A percentile compares a stretch with the other conserved stretches of the same genome.
Evolutionary conservation across 2,113 vertebrate species (phyloP).

Genomic region (Leucosticte australis): DNA sequence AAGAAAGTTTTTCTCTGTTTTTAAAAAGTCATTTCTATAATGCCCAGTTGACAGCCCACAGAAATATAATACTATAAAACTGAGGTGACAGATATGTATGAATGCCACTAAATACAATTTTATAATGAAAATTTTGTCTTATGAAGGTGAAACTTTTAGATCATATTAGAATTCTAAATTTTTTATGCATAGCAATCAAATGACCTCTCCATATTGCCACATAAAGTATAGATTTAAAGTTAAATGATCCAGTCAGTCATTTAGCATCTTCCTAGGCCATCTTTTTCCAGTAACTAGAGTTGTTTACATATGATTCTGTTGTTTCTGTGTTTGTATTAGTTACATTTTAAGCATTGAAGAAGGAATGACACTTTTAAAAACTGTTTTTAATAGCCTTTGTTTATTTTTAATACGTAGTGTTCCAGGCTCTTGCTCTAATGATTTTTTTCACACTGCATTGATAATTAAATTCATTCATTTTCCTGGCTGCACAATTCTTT

Average conservation of each 20-base stretch:
- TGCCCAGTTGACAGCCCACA: background rate
- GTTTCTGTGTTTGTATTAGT: constrained; percentile 74
- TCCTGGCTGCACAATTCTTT: constrained; percentile 79
- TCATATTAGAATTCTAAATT: constrained; percentile 77
- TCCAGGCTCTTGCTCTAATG: constrained; percentile 83
- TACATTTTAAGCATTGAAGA: constrained; percentile 72
- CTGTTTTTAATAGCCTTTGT: constrained; percentile 81
- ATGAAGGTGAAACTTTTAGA: constrained; percentile 80
- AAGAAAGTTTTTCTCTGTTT: background rate
- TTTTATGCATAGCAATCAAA: constrained; percentile 76
- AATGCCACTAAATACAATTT: constrained; percentile 68
- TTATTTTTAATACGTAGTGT: constrained; percentile 81
- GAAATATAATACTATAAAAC: background rate
- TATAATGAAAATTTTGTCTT: constrained; percentile 79
- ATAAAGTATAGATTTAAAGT: constrained; percentile 79
- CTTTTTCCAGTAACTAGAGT: constrained; percentile 54
- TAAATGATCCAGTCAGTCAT: constrained; percentile 80
- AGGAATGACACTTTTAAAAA: constrained; percentile 70
- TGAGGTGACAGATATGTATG: constrained; percentile 36
- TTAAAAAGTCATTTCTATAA: background rate
- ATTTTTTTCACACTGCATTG: constrained; percentile 85
- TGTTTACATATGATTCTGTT: constrained; percentile 60
- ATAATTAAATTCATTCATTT: constrained; percentile 91
- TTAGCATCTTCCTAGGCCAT: constrained; percentile 76
- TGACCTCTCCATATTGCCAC: constrained; percentile 73